Evolutionary conservation across 2,888 invertebrate species (phyloP), one percentile per base, ranked within the genome.

Genomic region (Dermolepida albohirtum): DNA sequence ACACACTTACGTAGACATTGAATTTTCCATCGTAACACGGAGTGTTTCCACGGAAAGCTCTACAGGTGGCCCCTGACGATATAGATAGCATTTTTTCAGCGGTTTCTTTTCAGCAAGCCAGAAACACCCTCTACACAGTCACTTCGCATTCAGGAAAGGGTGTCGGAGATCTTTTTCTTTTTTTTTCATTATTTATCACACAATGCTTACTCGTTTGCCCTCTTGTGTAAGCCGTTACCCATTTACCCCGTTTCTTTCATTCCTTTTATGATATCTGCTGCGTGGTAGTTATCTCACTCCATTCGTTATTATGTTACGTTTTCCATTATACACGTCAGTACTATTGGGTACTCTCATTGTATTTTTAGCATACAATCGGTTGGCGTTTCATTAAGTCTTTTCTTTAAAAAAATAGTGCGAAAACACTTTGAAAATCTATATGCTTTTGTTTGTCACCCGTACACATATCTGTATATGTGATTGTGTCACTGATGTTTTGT

Each of bases 1-100:
- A 63, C 40, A 57, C 67, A 47, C 55, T 16, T 34, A 34, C 43
- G 10, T 7, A 52, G 14, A 27, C 68, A 68, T 68, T 66, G 67
- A 69, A 68, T 69, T 70, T 70, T 68, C 70, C 67, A 71, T 65
- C 64, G 67, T 64, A 44, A 63, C 51, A 64, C 66, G 67, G 71
- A 71, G 73, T 74, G 72, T 64, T 62, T 62, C 39, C 44, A 34
- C 51, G 40, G 47, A 43, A 70, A 71, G 72, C 74, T 78, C 81
- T 78, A 80, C 81, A 81, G 80, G 80, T 80, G 80, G 80, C 78
- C 74, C 74, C 75, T 44, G 47, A 49, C 40, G 50, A 74, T 77
- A 78, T 75, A 78, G 80, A 80, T 79, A 79, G 79, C 78, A 80
- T 82, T 82, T 82, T 34, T 81, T 82, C 79, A 79, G 77, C 74